Evolutionary conservation across 2,797 vertebrate species (phyloP), one percentile per base, ranked within the genome.

Genomic region (Anableps anableps): DNA sequence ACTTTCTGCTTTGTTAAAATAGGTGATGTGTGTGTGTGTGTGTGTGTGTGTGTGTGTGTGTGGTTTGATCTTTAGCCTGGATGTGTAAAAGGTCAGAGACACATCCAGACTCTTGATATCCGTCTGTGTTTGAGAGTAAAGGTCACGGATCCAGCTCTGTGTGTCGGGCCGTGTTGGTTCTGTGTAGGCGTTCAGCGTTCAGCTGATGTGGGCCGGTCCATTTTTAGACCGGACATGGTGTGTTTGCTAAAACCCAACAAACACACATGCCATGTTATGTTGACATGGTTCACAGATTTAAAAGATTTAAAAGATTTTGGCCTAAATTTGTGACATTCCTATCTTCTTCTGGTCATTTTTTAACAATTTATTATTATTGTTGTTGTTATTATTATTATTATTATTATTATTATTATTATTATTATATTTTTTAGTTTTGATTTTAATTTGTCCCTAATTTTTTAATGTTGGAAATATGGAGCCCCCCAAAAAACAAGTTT

Each of bases 51-150:
- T 79, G 77, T 82, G 78, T 82, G 75, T 60, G 29, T 53, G 36
- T 66, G 76, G 88, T 86, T 2, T 77, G 80, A 82, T 86, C 88
- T 89, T 90, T 88, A 81, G 76, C 73, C 50, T 79, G 45, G 78
- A 82, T 88, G 88, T 86, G 87, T 84, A 84, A 92, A 95, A 95
- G 94, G 94, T 95, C 93, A 95, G 83, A 87, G 78, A 90, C 88
- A 80, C 83, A 80, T 91, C 87, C 92, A 91, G 94, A 93, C 91
- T 93, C 90, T 91, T 89, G 90, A 94, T 91, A 73, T 86, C 88
- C 85, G 82, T 88, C 83, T 88, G 88, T 88, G 83, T 93, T 75
- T 83, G 79, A 91, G 80, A 82, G 79, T 83, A 93, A 94, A 95
- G 93, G 93, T 94, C 91, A 92, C 7, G 55, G 34, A 29, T 41